Conservation (phyloP, 2,113 vertebrate genomes). For the Salvelinus alpinus region DNA sequence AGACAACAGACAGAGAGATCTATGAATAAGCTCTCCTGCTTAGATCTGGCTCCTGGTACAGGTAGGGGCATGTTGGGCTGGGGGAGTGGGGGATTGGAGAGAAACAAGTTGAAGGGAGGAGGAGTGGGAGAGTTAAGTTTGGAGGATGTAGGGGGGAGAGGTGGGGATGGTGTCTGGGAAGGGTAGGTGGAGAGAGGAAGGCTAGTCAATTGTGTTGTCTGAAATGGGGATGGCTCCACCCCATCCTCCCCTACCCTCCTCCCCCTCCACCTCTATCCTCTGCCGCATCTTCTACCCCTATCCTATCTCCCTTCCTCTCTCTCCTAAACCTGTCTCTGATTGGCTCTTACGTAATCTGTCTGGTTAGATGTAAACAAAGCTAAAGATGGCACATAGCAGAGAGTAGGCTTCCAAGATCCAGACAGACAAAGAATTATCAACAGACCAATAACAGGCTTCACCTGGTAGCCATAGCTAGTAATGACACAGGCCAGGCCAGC, state of each 20-base stretch:
- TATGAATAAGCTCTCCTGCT: slow-evolving; percentile 50
- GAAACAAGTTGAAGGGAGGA: not conserved
- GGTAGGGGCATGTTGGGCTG: slow-evolving; percentile 55
- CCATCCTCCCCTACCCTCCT: slow-evolving; percentile 11
- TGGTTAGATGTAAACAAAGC: slow-evolving; percentile 53
- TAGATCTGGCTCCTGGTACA: slow-evolving; percentile 47
- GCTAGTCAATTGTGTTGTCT: slow-evolving; percentile 15
- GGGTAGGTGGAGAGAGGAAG: not conserved
- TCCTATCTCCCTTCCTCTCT: slow-evolving; percentile 21
- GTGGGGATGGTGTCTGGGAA: slow-evolving; percentile 2
- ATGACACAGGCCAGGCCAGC: not conserved
- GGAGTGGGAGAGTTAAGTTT: not conserved
- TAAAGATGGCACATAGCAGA: slow-evolving; percentile 19
- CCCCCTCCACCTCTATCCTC: slow-evolving; percentile 15
- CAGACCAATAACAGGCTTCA: not conserved
- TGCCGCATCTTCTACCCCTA: slow-evolving; percentile 1
- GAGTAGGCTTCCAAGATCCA: not conserved
- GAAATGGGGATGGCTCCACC: slow-evolving; percentile 24
- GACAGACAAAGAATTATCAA: slow-evolving; percentile 13
- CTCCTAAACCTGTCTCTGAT: slow-evolving; percentile 45
- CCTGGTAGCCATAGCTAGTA: not conserved
- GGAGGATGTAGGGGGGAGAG: not conserved
- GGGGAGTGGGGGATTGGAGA: slow-evolving; percentile 15
- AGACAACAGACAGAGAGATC: slow-evolving; percentile 24
- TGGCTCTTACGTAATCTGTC: slow-evolving; percentile 63